Evolutionary conservation across 2,797 vertebrate genomes (phyloP), one percentile per base, ranked within the genome.

Genomic region (Carcharodon carcharias): DNA sequence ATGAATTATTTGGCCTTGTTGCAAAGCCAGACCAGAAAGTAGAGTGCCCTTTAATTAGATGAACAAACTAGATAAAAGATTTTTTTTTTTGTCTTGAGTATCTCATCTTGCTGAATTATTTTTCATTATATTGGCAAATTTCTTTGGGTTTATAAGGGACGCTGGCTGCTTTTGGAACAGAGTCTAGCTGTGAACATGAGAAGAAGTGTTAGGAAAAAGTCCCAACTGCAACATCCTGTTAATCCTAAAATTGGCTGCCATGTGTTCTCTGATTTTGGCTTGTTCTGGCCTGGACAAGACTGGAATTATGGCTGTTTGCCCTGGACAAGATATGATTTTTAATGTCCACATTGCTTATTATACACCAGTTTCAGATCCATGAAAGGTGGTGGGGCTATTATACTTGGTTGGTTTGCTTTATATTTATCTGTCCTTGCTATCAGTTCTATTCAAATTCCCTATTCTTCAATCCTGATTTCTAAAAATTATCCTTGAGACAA

Each of bases 221-320:
- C 91, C 91, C 63, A 93, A 93, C 91, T 93, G 91, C 11, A 93
- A 67, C 61, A 93, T 93, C 91, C 91, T 93, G 91, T 93, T 93
- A 67, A 93, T 93, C 63, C 91, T 45, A 93, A 93, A 93, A 93
- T 67, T 93, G 91, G 91, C 61, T 67, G 91, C 91, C 65, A 67
- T 93, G 61, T 67, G n/a, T 93, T 93, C 88, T 91, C 91, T 67
- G 63, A 23, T 93, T 93, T 93, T 93, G 91, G 63, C 91, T 93
- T 93, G 63, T 93, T 65, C 63, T 93, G n/a, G 91, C 65, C 91
- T 93, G 91, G 91, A 93, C 91, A 93, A 28, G 61, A 93, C 91
- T 67, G 88, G n/a, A 67, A 63, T 93, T 93, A 45, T 93, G 91
- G 91, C 91, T 45, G 91, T n/a, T 67, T 65, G 61, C 65, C n/a